Conservation (phyloP, 2,888 invertebrate genomes). For the Trissolcus brochymenae region DNA sequence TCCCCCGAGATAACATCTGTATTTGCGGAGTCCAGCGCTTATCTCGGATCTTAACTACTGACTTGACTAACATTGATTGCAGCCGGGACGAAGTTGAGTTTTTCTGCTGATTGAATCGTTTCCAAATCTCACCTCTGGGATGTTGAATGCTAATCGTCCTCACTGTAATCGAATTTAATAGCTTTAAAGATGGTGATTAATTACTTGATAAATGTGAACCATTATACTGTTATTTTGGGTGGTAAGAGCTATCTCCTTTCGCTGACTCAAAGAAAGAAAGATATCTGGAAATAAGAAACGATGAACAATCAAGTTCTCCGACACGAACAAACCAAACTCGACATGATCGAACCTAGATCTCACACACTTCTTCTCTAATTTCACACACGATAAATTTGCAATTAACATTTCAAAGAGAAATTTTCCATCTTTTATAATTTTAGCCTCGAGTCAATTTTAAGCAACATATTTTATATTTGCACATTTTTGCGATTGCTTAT, state of each 20-base stretch:
- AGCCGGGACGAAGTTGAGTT: constrained; percentile 8
- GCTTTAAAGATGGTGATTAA: constrained; percentile 21
- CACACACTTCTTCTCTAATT: too few relatives aligned
- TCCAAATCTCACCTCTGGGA: constrained; percentile 19
- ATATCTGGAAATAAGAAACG: too few relatives aligned
- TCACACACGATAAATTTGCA: too few relatives aligned
- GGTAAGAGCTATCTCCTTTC: background rate
- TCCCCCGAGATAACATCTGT: constrained; percentile 35
- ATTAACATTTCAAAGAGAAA: too few relatives aligned
- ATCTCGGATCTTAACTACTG: constrained; percentile 50
- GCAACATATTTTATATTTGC: too few relatives aligned
- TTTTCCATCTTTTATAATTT: too few relatives aligned
- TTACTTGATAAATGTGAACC: constrained; percentile 21
- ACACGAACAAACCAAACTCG: too few relatives aligned
- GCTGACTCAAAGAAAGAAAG: too few relatives aligned
- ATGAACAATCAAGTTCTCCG: too few relatives aligned
- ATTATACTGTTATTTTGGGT: constrained; percentile 5
- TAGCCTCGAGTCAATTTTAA: too few relatives aligned
- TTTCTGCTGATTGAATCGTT: constrained; percentile 44
- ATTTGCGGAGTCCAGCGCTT: constrained; percentile 29
- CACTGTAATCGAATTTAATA: constrained; percentile 20
- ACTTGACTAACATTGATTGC: constrained; percentile 46
- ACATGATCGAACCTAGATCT: too few relatives aligned
- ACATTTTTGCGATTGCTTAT: too few relatives aligned
- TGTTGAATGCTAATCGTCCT: constrained; percentile 36